These are phyloP conservation scores for Cheilosia impressa DNA, from an alignment of 2,888 invertebrate genomes.

Conservation along the genomic window DNA sequence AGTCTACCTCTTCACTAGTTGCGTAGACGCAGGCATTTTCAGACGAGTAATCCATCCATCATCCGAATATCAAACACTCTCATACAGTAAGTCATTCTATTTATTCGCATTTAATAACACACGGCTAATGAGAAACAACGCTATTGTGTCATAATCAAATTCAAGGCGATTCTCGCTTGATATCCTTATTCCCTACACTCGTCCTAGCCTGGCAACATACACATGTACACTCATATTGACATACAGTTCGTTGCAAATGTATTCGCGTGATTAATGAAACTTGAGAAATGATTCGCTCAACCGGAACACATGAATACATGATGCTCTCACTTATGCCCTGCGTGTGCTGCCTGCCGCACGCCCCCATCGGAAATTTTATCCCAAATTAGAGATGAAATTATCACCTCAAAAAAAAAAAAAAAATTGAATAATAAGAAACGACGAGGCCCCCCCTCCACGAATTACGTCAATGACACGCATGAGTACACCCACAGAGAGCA, in stretches of 20 bases:
- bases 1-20: too few species aligned
- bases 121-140: constrained; percentile 69
- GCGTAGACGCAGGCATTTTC: too few species aligned
- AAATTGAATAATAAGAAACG: constrained; percentile 21
- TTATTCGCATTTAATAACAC: constrained; percentile 65
- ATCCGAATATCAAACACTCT: constrained; percentile 42
- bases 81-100: constrained; percentile 63
- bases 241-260: constrained; percentile 44
- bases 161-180: constrained; percentile 41
- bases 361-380: constrained; percentile 55
- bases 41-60: neutral
- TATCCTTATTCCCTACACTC: constrained; percentile 4
- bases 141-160: constrained; percentile 65
- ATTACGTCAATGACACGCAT: constrained; percentile 70
- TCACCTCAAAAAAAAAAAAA: constrained; percentile 44
- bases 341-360: constrained; percentile 5
- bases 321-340: constrained; percentile 23
- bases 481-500: constrained; percentile 32
- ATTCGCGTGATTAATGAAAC: constrained; percentile 71
- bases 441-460: constrained; percentile 54
- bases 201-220: neutral
- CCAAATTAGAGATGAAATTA: constrained; percentile 69
- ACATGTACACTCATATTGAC: neutral
- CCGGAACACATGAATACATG: constrained; percentile 69
- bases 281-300: constrained; percentile 68